These are phyloP conservation scores for Cynodonichthys magdalenae DNA, from an alignment of 2,797 vertebrate genomes.

Conservation along the genomic window DNA sequence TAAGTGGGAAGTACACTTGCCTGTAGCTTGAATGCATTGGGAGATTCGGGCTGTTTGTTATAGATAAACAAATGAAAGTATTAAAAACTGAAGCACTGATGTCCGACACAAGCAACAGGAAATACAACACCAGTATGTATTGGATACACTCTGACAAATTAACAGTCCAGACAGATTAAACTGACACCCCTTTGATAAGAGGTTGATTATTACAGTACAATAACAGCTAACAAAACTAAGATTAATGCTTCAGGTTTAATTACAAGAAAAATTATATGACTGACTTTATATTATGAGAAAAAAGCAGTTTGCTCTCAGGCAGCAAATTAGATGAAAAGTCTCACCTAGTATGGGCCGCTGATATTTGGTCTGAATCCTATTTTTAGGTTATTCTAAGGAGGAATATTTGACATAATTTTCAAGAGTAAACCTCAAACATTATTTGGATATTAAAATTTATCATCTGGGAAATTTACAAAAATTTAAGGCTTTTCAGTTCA, in stretches of 20 bases:
- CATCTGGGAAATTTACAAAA: too few species aligned
- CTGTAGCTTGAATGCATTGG: slow-evolving; percentile 93
- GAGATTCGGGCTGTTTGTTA: slow-evolving; percentile 92
- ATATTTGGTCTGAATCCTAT: too few species aligned
- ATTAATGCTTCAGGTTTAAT: slow-evolving; percentile 5
- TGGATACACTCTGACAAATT: slow-evolving; percentile 12
- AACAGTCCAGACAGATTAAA: slow-evolving; percentile 25
- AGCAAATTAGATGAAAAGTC: neutral
- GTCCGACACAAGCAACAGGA: slow-evolving; percentile 65
- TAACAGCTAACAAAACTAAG: slow-evolving; percentile 7
- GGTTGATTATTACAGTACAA: slow-evolving; percentile 20
- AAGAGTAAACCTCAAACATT: too few species aligned
- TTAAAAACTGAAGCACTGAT: slow-evolving; percentile 80
- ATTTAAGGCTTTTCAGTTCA: too few species aligned
- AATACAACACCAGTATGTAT: slow-evolving; percentile 22
- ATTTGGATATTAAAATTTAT: too few species aligned
- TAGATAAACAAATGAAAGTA: slow-evolving; percentile 89
- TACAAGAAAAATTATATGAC: neutral
- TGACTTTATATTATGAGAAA: neutral
- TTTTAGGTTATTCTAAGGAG: too few species aligned
- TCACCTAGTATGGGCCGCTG: neutral
- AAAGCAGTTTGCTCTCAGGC: neutral
- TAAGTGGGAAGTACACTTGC: slow-evolving; percentile 85
- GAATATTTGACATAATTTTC: too few species aligned
- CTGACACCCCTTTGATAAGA: slow-evolving; percentile 12